phyloP scores from a whole-genome alignment of 2,888 invertebrate species.

The Penaeus monodon region DNA sequence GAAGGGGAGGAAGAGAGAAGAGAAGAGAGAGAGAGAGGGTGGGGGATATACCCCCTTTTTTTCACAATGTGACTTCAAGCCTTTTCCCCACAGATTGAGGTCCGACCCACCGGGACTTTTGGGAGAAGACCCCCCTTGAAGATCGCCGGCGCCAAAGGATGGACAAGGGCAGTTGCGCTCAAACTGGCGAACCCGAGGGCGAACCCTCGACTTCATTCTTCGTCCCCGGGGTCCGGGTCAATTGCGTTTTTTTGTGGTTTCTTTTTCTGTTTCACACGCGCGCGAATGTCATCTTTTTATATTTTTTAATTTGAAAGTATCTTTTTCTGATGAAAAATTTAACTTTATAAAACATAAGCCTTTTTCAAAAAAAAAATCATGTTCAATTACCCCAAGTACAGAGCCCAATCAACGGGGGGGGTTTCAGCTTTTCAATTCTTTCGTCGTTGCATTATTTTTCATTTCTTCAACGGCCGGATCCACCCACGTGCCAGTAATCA shows the following conservation, averaged over 20 bases:
- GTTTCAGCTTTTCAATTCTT: not conserved
- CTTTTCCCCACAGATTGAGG: constrained; percentile 38
- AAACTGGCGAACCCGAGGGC: constrained; percentile 85
- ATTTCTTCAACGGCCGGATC: constrained; percentile 79
- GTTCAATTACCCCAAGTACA: too few species aligned
- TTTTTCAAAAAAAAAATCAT: too few species aligned
- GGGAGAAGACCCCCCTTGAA: constrained; percentile 81
- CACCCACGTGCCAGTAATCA: constrained; percentile 82
- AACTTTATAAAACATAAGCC: too few species aligned
- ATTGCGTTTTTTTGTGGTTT: not conserved
- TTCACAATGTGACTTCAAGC: too few species aligned
- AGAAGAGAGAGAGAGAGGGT: not conserved
- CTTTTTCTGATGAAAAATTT: too few species aligned
- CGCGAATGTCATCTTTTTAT: too few species aligned
- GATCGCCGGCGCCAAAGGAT: constrained; percentile 81
- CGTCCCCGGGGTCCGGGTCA: constrained; percentile 84
- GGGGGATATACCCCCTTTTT: too few species aligned
- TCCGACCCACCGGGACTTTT: constrained; percentile 76
- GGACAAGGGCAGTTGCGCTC: constrained; percentile 88
- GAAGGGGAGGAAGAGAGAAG: constrained; percentile 15
- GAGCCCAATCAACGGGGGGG: too few species aligned
- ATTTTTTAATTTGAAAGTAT: too few species aligned
- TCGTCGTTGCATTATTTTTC: not conserved
- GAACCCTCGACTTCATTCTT: constrained; percentile 84
- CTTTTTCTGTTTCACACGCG: not conserved